Conservation (phyloP, 2,113 vertebrate species). For the Megatriorchis doriae region DNA sequence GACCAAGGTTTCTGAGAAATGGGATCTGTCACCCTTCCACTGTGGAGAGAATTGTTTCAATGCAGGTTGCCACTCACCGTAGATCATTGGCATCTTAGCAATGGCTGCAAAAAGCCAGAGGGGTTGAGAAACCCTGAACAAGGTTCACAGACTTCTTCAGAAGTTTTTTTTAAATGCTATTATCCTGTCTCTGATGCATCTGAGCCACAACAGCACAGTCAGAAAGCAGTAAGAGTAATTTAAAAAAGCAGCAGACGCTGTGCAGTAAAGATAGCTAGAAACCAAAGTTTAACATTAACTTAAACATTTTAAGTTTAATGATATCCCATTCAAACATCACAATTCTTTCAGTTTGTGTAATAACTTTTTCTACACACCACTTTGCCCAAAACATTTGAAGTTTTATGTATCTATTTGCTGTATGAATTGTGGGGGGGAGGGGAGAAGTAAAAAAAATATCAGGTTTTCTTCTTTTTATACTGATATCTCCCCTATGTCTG, state of each 20-base stretch:
- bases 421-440: fast-evolving
- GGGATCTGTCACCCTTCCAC: not conserved
- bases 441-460: fast-evolving
- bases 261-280: not conserved
- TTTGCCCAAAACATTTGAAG: not conserved
- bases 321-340: not conserved
- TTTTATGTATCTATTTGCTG: not conserved
- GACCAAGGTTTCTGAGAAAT: not conserved
- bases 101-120: not conserved
- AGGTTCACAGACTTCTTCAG: not conserved
- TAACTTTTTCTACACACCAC: not conserved
- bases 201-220: not conserved
- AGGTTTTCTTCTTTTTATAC: not conserved
- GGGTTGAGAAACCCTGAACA: not conserved
- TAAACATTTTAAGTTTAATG: not conserved
- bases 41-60: fast-evolving
- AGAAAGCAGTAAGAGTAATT: not conserved
- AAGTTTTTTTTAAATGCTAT: not conserved
- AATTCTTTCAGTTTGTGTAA: not conserved
- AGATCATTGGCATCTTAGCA: not conserved
- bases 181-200: not conserved
- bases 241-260: not conserved
- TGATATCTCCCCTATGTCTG: not conserved
- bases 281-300: not conserved
- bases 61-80: not conserved